phyloP scores from a whole-genome alignment of 2,888 invertebrate genomes.

The Sarcophaga carnaria region DNA sequence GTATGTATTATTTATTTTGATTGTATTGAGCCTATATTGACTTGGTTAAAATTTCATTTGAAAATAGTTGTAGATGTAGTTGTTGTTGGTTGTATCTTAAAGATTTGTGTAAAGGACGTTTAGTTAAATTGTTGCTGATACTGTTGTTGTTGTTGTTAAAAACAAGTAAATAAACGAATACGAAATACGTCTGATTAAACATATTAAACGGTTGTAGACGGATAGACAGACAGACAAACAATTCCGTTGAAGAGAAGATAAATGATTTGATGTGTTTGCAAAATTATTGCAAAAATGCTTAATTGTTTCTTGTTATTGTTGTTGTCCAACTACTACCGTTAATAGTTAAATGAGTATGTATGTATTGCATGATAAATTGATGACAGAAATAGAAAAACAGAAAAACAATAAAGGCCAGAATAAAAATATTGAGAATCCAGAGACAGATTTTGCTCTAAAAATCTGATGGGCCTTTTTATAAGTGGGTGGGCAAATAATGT shows the following conservation, averaged over 20 bases:
- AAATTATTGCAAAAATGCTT: constrained; percentile 68
- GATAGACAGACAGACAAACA: not conserved
- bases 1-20: not conserved
- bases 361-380: constrained; percentile 37
- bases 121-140: constrained; percentile 57
- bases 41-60: constrained; percentile 47
- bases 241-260: constrained; percentile 62
- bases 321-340: not conserved
- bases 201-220: constrained; percentile 64
- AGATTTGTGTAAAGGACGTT: constrained; percentile 56
- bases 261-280: constrained; percentile 68
- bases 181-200: constrained; percentile 62
- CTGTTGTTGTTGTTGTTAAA: not conserved
- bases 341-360: not conserved
- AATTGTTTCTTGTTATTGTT: constrained; percentile 56
- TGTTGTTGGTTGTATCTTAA: constrained; percentile 33
- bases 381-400: constrained; percentile 32
- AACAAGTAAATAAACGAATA: constrained; percentile 19
- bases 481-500: too few relatives aligned
- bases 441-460: too few relatives aligned
- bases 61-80: constrained; percentile 6
- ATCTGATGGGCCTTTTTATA: too few relatives aligned
- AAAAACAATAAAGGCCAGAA: constrained; percentile 31
- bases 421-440: not conserved
- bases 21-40: constrained; percentile 18